Evolutionary conservation across 2,113 vertebrate genomes (phyloP).

Genomic region (Corythornis cristatus): DNA sequence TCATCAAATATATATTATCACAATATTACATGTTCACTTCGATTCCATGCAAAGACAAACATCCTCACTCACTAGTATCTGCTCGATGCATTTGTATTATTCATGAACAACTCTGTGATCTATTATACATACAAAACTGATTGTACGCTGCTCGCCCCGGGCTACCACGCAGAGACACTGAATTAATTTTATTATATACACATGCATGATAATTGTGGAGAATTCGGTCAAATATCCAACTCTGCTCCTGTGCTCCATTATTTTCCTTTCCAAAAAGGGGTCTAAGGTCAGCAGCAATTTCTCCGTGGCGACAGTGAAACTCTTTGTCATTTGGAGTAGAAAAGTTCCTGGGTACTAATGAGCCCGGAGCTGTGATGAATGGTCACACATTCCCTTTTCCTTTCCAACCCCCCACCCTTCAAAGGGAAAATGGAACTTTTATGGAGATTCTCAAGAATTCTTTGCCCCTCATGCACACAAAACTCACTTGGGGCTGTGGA

Average conservation of each 20-base stretch:
- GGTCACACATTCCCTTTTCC: constrained; percentile 13
- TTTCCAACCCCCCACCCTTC: constrained; percentile 38
- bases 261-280: constrained; percentile 74
- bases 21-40: constrained; percentile 99
- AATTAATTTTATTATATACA: constrained; percentile 99
- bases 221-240: constrained; percentile 93
- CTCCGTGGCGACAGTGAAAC: constrained; percentile 72
- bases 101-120: constrained; percentile 99
- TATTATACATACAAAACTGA: constrained; percentile 99
- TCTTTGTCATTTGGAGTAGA: constrained; percentile 76
- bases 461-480: not conserved
- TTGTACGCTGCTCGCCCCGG: constrained; percentile 91
- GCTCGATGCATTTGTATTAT: constrained; percentile 97
- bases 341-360: constrained; percentile 74
- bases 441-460: constrained; percentile 37
- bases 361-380: constrained; percentile 63
- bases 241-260: constrained; percentile 75
- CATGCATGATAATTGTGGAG: constrained; percentile 98
- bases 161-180: constrained; percentile 93
- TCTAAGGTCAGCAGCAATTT: constrained; percentile 76
- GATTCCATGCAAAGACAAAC: constrained; percentile 99
- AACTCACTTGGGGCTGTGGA: not conserved
- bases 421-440: constrained; percentile 60
- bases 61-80: constrained; percentile 92
- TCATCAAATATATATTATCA: constrained; percentile 99